These are phyloP conservation scores for Amphimallon solstitiale DNA, from an alignment of 2,888 invertebrate genomes.

Conservation along the genomic window DNA sequence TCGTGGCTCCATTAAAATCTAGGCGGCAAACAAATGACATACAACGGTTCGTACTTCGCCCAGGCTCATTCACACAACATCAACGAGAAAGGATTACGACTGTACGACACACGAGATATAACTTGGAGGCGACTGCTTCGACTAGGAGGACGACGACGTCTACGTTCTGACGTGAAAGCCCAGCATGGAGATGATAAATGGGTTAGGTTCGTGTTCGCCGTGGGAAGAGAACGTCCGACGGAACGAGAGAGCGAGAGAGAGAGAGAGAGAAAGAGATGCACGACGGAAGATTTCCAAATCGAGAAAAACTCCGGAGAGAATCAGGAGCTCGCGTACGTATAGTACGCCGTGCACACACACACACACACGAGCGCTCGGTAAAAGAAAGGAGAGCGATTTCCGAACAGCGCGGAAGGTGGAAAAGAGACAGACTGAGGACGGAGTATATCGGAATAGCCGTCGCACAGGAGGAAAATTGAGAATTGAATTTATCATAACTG, in stretches of 20 bases:
- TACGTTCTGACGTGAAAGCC: slow-evolving; percentile 37
- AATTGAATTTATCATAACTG: slow-evolving; percentile 55
- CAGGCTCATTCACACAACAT: slow-evolving; percentile 46
- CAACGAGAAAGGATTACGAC: slow-evolving; percentile 48
- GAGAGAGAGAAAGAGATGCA: background rate
- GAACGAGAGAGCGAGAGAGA: background rate
- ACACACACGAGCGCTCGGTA: background rate
- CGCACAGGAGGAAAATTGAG: slow-evolving; percentile 33
- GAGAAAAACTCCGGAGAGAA: background rate
- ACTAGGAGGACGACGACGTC: slow-evolving; percentile 39
- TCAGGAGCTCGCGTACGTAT: background rate
- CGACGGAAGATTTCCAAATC: background rate
- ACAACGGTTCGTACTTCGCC: slow-evolving; percentile 60
- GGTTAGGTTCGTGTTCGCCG: slow-evolving; percentile 20
- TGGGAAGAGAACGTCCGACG: background rate
- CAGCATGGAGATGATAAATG: slow-evolving; percentile 49
- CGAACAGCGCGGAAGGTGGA: background rate
- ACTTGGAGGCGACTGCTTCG: background rate
- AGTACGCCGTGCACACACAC: background rate
- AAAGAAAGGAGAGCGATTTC: background rate
- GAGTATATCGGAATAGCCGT: background rate
- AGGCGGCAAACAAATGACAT: slow-evolving; percentile 58
- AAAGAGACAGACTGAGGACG: slow-evolving; percentile 1
- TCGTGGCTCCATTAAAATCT: slow-evolving; percentile 45
- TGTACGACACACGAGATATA: background rate